Evolutionary conservation across 2,888 invertebrate species (phyloP).

Genomic region (Agrochola litura): DNA sequence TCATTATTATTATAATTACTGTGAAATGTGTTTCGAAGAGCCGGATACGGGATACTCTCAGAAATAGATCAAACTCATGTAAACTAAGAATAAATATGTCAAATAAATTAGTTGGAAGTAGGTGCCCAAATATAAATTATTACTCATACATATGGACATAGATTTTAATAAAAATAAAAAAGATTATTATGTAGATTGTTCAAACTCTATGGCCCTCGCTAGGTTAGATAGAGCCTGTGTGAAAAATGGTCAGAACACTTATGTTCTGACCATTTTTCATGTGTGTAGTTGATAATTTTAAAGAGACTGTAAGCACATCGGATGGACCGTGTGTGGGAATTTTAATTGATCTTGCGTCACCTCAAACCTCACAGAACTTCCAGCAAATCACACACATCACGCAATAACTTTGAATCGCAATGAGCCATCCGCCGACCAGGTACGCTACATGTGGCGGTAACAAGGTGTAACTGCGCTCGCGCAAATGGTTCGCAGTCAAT

Average conservation of each 20-base stretch:
- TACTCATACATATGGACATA: background rate
- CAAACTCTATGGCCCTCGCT: background rate
- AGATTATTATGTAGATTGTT: background rate
- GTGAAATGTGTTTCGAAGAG: slow-evolving; percentile 10
- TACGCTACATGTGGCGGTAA: slow-evolving; percentile 77
- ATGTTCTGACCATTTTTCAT: no score
- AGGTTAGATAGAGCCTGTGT: background rate
- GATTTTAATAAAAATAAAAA: background rate
- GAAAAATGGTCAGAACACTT: background rate
- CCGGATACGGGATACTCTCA: background rate
- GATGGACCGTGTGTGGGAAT: background rate
- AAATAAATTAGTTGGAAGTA: background rate
- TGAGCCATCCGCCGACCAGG: slow-evolving; percentile 66
- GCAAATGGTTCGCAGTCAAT: slow-evolving; percentile 73
- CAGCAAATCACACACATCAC: slow-evolving; percentile 42
- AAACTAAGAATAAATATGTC: slow-evolving; percentile 3
- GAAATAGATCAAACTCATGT: slow-evolving; percentile 7
- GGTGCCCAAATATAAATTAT: background rate
- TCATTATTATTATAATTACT: slow-evolving; percentile 40
- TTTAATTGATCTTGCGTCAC: background rate
- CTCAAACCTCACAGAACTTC: background rate
- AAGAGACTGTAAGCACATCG: background rate
- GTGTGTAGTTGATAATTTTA: background rate
- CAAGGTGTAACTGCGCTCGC: slow-evolving; percentile 75
- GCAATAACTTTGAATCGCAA: slow-evolving; percentile 63